phyloP scores from a whole-genome alignment of 2,797 vertebrate species.

The Onychomys arenicola region DNA sequence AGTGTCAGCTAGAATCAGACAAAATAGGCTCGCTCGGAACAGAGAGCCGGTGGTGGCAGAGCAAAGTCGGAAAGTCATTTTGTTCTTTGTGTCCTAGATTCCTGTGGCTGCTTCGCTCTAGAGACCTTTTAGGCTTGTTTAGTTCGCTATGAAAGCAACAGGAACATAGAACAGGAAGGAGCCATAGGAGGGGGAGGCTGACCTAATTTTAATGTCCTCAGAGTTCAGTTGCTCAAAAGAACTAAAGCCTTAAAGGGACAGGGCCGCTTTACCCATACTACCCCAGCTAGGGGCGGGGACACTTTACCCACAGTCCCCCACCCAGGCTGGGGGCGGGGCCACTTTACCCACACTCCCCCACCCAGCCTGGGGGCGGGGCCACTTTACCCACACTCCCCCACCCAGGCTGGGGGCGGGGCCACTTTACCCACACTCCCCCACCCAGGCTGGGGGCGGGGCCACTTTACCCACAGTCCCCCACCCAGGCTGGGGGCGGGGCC shows the following conservation, averaged over 20 bases:
- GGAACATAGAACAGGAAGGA: conserved; percentile 64
- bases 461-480: too few species aligned
- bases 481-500: too few species aligned
- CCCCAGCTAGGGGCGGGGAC: not conserved
- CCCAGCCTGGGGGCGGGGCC: too few species aligned
- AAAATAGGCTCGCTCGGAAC: not conserved
- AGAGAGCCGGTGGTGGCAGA: not conserved
- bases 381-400: too few species aligned
- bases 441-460: not conserved
- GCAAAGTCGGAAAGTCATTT: conserved; percentile 66
- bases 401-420: not conserved
- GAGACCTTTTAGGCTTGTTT: conserved; percentile 78
- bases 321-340: too few species aligned
- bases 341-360: too few species aligned
- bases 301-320: too few species aligned
- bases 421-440: not conserved
- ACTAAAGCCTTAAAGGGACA: conserved; percentile 68
- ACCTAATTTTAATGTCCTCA: conserved; percentile 71
- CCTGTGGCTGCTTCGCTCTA: conserved; percentile 63
- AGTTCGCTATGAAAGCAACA: conserved; percentile 73
- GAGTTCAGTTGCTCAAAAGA: conserved; percentile 59
- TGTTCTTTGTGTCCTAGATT: conserved; percentile 79
- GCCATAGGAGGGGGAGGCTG: conserved; percentile 58
- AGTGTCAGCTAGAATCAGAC: conserved; percentile 3
- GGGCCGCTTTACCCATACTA: not conserved